A percentile compares a stretch with the other conserved stretches of the same genome.
Evolutionary conservation across 2,888 invertebrate genomes (phyloP).

Genomic region (Trilocha varians): DNA sequence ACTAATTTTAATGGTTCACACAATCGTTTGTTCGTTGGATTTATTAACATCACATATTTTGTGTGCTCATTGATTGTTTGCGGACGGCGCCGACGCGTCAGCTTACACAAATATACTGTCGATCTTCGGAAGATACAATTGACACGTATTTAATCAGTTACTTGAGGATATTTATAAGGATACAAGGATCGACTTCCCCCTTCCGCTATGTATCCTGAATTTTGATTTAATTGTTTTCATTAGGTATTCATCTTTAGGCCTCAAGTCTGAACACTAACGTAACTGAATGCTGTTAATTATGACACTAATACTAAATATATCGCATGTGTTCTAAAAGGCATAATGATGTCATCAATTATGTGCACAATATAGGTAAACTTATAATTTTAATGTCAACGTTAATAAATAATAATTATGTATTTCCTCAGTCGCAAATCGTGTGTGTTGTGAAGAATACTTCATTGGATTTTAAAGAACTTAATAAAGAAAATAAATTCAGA

Average conservation of each 20-base stretch:
- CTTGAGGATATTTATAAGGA: slow-evolving; percentile 20
- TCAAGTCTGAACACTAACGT: not conserved
- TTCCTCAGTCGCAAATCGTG: too few relatives aligned
- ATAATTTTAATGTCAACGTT: too few relatives aligned
- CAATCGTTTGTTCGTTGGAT: not conserved
- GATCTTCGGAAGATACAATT: slow-evolving; percentile 11
- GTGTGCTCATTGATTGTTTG: not conserved
- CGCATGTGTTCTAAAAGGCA: not conserved
- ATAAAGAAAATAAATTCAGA: too few relatives aligned
- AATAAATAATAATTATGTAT: too few relatives aligned
- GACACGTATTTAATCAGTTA: slow-evolving; percentile 19
- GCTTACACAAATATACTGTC: not conserved
- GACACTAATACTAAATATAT: not conserved
- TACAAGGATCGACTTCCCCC: slow-evolving; percentile 36
- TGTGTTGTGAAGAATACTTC: too few relatives aligned
- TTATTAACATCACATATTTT: not conserved
- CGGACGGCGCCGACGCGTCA: not conserved
- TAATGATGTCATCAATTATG: not conserved
- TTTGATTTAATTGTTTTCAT: slow-evolving; percentile 19
- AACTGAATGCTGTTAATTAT: not conserved
- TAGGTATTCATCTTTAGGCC: not conserved
- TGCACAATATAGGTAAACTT: too few relatives aligned
- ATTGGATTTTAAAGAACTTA: too few relatives aligned
- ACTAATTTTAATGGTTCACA: too few relatives aligned
- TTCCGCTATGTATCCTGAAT: slow-evolving; percentile 55